Evolutionary conservation across 1,140 invertebrate species (phyloP).

Genomic region (Bombus superbus): DNA sequence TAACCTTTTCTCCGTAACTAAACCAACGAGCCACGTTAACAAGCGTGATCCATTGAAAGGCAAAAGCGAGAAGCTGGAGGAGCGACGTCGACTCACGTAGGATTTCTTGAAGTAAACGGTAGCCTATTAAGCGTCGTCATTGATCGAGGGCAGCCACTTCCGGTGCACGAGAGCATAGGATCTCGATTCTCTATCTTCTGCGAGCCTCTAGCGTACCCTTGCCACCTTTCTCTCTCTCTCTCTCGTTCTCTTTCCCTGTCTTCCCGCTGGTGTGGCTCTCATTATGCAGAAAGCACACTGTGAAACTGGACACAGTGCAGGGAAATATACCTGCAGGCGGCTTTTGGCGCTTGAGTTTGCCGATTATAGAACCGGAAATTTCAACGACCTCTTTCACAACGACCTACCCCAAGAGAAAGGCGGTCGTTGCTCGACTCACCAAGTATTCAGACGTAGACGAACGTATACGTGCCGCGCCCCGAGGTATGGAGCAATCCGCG

Average conservation of each 20-base stretch:
- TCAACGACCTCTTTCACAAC: constrained; percentile 52
- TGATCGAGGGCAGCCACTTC: constrained; percentile 20
- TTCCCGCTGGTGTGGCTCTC: constrained; percentile 9
- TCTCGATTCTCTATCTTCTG: constrained; percentile 19
- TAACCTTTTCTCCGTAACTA: background rate
- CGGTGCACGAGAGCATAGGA: background rate
- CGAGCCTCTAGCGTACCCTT: background rate
- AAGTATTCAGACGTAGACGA: constrained; percentile 13
- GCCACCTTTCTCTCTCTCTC: background rate
- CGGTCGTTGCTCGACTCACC: constrained; percentile 43
- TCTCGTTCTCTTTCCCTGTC: background rate
- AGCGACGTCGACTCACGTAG: no score
- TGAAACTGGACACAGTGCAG: constrained; percentile 41
- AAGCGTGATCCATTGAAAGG: background rate
- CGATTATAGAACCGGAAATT: constrained; percentile 53
- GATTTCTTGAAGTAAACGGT: background rate
- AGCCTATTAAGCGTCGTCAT: constrained; percentile 39
- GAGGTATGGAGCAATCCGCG: background rate
- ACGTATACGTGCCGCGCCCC: background rate
- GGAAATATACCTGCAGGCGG: constrained; percentile 40
- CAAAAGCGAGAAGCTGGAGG: background rate
- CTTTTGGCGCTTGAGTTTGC: constrained; percentile 46
- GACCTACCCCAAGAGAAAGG: constrained; percentile 54
- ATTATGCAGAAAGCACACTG: constrained; percentile 49
- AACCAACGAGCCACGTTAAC: background rate